phyloP scores from a whole-genome alignment of 1,140 invertebrate species.

The Drosophila kohkoa region DNA sequence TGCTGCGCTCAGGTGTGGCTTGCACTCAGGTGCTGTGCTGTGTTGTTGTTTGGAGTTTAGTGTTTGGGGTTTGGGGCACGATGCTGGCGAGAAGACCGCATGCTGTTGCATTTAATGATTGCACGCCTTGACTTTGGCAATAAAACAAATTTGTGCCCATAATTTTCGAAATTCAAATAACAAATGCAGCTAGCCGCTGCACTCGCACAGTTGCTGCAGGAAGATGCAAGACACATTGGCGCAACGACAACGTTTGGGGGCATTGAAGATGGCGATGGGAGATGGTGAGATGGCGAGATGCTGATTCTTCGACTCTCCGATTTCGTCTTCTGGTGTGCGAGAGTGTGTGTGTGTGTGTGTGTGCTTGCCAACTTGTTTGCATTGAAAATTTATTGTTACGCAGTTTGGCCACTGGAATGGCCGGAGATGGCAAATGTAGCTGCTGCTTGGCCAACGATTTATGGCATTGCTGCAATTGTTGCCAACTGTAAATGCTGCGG shows the following conservation, averaged over 20 bases:
- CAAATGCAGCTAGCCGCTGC: constrained; percentile 53
- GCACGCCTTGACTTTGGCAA: constrained; percentile 83
- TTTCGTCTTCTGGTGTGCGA: constrained; percentile 15
- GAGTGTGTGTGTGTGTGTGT: not conserved
- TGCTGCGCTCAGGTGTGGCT: constrained; percentile 17
- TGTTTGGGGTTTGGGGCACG: constrained; percentile 12
- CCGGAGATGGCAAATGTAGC: constrained; percentile 20
- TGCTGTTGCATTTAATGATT: constrained; percentile 84
- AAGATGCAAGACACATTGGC: constrained; percentile 5
- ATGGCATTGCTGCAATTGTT: constrained; percentile 83
- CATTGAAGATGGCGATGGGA: constrained; percentile 22
- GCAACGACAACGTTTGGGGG: constrained; percentile 36
- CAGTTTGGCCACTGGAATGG: constrained; percentile 61
- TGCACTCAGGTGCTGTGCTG: constrained; percentile 25
- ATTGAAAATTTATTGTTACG: constrained; percentile 84
- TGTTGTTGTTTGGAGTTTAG: no score
- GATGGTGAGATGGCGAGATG: constrained; percentile 18
- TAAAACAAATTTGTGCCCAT: constrained; percentile 84
- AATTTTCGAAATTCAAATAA: constrained; percentile 84
- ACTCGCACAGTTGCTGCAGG: no score
- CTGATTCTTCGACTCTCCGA: constrained; percentile 37
- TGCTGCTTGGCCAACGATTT: constrained; percentile 65
- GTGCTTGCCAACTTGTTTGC: constrained; percentile 69
- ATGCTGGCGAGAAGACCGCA: constrained; percentile 55
- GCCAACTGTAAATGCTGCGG: constrained; percentile 82